A percentile compares a stretch with the other conserved stretches of the same genome.
Evolutionary conservation across 2,797 vertebrate genomes (phyloP).

Genomic region (Taeniopygia guttata): DNA sequence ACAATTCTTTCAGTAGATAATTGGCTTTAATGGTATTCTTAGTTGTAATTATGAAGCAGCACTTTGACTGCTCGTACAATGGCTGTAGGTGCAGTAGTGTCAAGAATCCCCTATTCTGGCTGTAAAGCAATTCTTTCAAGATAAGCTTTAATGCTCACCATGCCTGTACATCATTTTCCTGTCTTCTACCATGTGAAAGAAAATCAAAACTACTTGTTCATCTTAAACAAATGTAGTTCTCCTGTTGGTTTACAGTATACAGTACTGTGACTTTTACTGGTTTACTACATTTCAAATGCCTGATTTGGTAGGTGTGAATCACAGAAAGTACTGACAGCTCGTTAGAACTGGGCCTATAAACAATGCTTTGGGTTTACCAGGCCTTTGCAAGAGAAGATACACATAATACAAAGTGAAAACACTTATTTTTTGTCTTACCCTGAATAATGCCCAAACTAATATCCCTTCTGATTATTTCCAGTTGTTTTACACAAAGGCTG

Average conservation of each 20-base stretch:
- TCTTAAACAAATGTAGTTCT: background rate
- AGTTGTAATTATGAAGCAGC: conserved; percentile 40
- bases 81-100: conserved; percentile 39
- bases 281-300: conserved; percentile 1
- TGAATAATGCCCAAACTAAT: conserved; percentile 70
- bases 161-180: conserved; percentile 28
- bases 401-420: conserved; percentile 64
- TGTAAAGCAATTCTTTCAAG: conserved; percentile 61
- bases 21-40: conserved; percentile 61
- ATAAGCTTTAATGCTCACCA: conserved; percentile 20
- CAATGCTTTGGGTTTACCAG: background rate
- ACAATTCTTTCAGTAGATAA: conserved; percentile 38
- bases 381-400: conserved; percentile 27
- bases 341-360: background rate
- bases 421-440: conserved; percentile 56
- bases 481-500: conserved; percentile 76
- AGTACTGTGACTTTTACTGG: conserved; percentile 6
- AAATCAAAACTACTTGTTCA: conserved; percentile 34
- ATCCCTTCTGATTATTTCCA: conserved; percentile 70
- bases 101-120: conserved; percentile 54
- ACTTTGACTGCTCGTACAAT: conserved; percentile 55
- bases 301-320: background rate
- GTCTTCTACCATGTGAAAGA: conserved; percentile 37
- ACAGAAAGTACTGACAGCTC: background rate
- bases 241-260: background rate